phyloP scores from a whole-genome alignment of 2,888 invertebrate species.

The Melieria picta region DNA sequence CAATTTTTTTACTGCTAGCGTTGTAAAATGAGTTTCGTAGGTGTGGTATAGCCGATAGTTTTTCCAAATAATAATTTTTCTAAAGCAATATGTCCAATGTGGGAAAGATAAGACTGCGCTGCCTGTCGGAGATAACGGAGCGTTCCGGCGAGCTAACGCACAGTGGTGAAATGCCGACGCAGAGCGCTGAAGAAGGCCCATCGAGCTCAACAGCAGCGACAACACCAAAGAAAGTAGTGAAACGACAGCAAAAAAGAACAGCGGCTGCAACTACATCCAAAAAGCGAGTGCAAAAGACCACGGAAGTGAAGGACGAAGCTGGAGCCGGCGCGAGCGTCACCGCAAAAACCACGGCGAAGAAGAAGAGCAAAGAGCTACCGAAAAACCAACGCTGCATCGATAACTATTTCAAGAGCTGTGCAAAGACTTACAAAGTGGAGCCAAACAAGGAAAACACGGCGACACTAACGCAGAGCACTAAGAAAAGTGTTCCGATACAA shows the following conservation, averaged over 20 bases:
- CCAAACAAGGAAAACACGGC: slow-evolving; percentile 7
- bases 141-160: too few relatives aligned
- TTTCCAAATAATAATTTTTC: too few relatives aligned
- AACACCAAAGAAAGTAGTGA: slow-evolving; percentile 8
- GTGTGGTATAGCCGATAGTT: too few relatives aligned
- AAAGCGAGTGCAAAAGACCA: background rate
- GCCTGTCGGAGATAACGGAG: too few relatives aligned
- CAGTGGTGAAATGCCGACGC: too few relatives aligned
- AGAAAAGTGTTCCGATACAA: background rate
- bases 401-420: slow-evolving; percentile 51
- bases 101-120: too few relatives aligned
- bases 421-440: slow-evolving; percentile 49
- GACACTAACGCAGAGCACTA: background rate
- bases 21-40: too few relatives aligned
- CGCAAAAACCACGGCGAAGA: slow-evolving; percentile 17
- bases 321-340: background rate
- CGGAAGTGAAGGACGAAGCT: background rate
- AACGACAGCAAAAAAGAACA: background rate
- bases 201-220: slow-evolving; percentile 7
- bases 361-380: slow-evolving; percentile 44
- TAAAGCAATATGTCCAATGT: too few relatives aligned
- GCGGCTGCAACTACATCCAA: background rate
- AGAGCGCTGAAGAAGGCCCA: too few relatives aligned
- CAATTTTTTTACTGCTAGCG: too few relatives aligned
- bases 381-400: slow-evolving; percentile 53